phyloP scores from a whole-genome alignment of 2,888 invertebrate genomes.

The Drosophila kokeensis region DNA sequence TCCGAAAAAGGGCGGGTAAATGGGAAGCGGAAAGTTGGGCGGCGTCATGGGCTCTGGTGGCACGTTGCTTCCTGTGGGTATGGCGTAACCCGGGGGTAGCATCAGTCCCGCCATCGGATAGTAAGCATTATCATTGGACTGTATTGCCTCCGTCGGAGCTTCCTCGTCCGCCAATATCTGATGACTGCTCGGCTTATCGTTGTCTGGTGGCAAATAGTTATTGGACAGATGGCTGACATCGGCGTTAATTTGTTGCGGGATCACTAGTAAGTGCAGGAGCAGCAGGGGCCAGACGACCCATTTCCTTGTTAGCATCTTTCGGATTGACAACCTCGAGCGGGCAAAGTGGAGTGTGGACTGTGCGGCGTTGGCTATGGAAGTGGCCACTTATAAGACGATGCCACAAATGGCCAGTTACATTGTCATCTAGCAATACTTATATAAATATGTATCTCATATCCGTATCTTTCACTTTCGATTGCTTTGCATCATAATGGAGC shows the following conservation, averaged over 20 bases:
- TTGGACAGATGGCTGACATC: constrained; percentile 48
- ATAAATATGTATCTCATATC: constrained; percentile 36
- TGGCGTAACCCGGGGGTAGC: constrained; percentile 59
- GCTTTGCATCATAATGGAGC: constrained; percentile 68
- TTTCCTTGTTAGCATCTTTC: constrained; percentile 36
- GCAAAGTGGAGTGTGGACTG: constrained; percentile 54
- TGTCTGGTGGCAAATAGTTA: constrained; percentile 37
- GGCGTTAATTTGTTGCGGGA: constrained; percentile 1
- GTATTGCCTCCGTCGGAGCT: neutral
- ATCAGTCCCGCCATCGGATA: constrained; percentile 54
- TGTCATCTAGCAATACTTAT: constrained; percentile 47
- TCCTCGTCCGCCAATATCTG: constrained; percentile 29
- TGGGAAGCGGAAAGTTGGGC: constrained; percentile 70
- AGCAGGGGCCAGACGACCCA: constrained; percentile 28
- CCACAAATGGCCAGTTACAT: constrained; percentile 12
- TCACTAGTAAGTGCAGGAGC: constrained; percentile 13
- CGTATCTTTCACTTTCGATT: constrained; percentile 67
- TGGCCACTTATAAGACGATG: constrained; percentile 67
- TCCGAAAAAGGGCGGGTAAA: constrained; percentile 70
- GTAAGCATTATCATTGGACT: constrained; percentile 45
- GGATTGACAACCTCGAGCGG: constrained; percentile 28
- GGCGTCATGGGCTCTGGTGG: constrained; percentile 41
- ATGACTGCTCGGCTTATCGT: neutral
- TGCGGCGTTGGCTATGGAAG: constrained; percentile 37
- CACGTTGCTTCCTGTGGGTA: constrained; percentile 56